Evolutionary conservation across 2,888 invertebrate species (phyloP), one percentile per base, ranked within the genome.

Genomic region (Chrysomela aeneicollis): DNA sequence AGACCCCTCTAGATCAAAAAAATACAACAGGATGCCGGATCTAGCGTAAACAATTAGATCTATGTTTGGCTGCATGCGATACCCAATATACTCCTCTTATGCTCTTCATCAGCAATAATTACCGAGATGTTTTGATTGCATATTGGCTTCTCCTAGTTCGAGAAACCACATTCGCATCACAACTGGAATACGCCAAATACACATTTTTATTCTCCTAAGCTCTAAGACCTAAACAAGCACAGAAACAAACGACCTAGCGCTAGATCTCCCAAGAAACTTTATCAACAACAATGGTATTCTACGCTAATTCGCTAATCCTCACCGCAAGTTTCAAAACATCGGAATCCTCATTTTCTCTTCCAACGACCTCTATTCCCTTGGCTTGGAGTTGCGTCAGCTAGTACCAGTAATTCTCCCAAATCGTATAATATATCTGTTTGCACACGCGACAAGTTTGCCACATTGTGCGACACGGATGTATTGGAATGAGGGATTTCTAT

Each of bases 311-410:
- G 63, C 35, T 72, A 73, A 74, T 72, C 72, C 66, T 67, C 26
- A 64, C 73, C 73, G 59, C 73, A 69, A 74, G 70, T 74, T 74
- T 69, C 69, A 70, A 74, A 73, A 74, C 72, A 73, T 54, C 61
- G 65, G 64, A 69, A 65, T 59, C 60, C 68, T 68, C 50, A 64
- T 64, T 63, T 67, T 68, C 62, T 64, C 71, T 64, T 50, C 66
- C 64, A 71, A 65, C 64, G 59, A 61, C 63, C 46, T 66, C 62
- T 63, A 52, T 65, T 59, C 64, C 62, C 52, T 62, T 64, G 61
- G 61, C 22, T 61, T 18, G 19, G 37, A 30, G 35, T 52, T 42
- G 60, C 35, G 35, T 6, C 12, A 10, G 9, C 15, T n/a, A 4
- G 1, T 1, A 42, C n/a, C 15, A 42, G 42, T 42, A 4, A 42